Base-by-base conservation (phyloP, 2,888 invertebrate species). In the Podotricha telesiphe region DNA sequence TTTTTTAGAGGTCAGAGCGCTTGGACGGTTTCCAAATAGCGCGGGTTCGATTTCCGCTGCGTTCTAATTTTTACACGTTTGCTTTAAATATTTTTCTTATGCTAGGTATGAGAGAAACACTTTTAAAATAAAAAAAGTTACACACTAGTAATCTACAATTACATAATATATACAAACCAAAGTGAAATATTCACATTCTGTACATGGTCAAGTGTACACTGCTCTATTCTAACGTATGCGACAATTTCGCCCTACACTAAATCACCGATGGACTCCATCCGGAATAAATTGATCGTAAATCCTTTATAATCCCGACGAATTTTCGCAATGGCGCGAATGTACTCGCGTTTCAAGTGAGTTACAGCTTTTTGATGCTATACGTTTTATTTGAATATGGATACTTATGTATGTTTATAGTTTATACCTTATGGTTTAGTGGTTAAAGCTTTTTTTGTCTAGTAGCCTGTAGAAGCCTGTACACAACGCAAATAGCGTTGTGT, bases 241-340 rank as follows among this genome's bases (percentile, higher is more conserved):
- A 82, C 86, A 86, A 88, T 87, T 82, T 86, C 78, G 77, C 66
- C 71, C 58, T 71, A 73, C 75, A 84, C 80, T 86, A 84, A 83
- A 86, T 87, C 86, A 86, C 82, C 82, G 73, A 83, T 83, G 83
- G 82, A 83, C 80, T 75, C 72, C 77, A 77, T 73, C 75, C 74
- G 65, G 74, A 82, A 76, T 79, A 79, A 79, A 81, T 80, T 80
- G 78, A 73, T 69, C 80, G 78, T 81, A 80, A 81, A 80, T 81
- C 73, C 71, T 74, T 74, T 75, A 75, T 79, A 77, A 78, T 77
- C 66, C 65, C 53, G 62, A 65, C 72, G 70, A 72, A 70, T 69
- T 72, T 71, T 65, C 73, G 69, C 56, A 69, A 73, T 70, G 69
- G 73, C 64, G 71, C 66, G 71, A 72, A 73, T 73, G 72, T 71